These are phyloP conservation scores for Amazona guildingii DNA, from an alignment of 2,113 vertebrate species.

Conservation along the genomic window DNA sequence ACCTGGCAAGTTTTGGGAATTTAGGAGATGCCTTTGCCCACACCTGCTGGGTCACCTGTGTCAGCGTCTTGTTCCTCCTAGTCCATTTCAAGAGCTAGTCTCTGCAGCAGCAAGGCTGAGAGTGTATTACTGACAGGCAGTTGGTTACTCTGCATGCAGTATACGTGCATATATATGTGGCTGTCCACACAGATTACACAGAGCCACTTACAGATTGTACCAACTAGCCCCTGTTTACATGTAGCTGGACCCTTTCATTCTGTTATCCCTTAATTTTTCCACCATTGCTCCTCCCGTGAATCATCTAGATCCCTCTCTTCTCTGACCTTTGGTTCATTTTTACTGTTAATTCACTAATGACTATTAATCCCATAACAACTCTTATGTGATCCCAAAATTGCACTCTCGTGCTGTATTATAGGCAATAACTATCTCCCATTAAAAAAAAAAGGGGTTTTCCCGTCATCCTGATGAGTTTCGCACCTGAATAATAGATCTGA, in stretches of 20 bases:
- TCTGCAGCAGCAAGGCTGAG: neutral
- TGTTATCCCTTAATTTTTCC: neutral
- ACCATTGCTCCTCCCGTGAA: neutral
- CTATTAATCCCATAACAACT: neutral
- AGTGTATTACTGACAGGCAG: fast-evolving
- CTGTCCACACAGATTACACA: neutral
- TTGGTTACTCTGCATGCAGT: neutral
- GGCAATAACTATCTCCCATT: neutral
- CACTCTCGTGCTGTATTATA: fast-evolving
- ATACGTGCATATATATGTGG: no score
- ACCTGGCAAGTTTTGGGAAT: neutral
- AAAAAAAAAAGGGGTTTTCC: neutral
- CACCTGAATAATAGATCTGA: neutral
- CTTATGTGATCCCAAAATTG: neutral
- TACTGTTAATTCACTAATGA: neutral
- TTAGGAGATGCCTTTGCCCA: neutral
- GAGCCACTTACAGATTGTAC: neutral
- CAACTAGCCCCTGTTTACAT: fast-evolving
- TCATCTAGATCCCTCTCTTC: neutral
- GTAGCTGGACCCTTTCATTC: neutral
- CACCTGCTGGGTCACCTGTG: neutral
- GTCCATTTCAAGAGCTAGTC: neutral
- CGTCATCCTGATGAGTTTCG: neutral
- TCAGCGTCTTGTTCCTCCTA: neutral
- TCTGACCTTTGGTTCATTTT: neutral